These are phyloP conservation scores for Unio pictorum DNA, from an alignment of 2,888 invertebrate genomes.

Conservation along the genomic window DNA sequence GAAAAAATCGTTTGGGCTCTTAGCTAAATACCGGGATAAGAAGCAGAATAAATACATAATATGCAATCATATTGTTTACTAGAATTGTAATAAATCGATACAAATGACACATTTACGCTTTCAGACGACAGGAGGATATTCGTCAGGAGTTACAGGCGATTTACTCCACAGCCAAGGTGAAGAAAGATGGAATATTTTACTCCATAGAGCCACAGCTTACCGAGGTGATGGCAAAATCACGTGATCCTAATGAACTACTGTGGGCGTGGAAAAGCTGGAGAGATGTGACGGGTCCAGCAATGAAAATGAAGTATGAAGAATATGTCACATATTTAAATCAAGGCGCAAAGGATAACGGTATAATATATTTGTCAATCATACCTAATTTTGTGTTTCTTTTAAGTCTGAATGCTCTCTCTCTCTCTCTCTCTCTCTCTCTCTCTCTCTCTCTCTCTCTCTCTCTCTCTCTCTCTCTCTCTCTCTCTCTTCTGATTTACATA, in stretches of 20 bases:
- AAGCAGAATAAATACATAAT: too few relatives aligned
- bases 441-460: not conserved
- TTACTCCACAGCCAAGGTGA: slow-evolving; percentile 39
- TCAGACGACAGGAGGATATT: slow-evolving; percentile 21
- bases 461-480: not conserved
- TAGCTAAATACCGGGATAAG: too few relatives aligned
- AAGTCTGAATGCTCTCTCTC: not conserved
- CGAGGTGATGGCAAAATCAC: slow-evolving; percentile 50
- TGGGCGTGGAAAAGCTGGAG: slow-evolving; percentile 88
- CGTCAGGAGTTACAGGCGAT: slow-evolving; percentile 20
- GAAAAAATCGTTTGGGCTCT: too few relatives aligned
- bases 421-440: not conserved
- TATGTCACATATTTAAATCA: slow-evolving; percentile 85
- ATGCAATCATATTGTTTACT: too few relatives aligned
- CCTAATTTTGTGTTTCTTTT: not conserved
- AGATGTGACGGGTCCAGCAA: slow-evolving; percentile 83
- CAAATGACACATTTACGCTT: slow-evolving; percentile 3
- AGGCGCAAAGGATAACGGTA: slow-evolving; percentile 82
- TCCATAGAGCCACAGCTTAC: slow-evolving; percentile 60
- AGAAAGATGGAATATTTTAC: slow-evolving; percentile 3
- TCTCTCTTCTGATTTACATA: too few relatives aligned
- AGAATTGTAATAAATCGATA: not conserved
- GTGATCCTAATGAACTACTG: slow-evolving; percentile 83
- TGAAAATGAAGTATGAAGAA: slow-evolving; percentile 83
- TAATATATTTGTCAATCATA: slow-evolving; percentile 12